phyloP scores from a whole-genome alignment of 2,113 vertebrate species.

The Dromaius novaehollandiae region DNA sequence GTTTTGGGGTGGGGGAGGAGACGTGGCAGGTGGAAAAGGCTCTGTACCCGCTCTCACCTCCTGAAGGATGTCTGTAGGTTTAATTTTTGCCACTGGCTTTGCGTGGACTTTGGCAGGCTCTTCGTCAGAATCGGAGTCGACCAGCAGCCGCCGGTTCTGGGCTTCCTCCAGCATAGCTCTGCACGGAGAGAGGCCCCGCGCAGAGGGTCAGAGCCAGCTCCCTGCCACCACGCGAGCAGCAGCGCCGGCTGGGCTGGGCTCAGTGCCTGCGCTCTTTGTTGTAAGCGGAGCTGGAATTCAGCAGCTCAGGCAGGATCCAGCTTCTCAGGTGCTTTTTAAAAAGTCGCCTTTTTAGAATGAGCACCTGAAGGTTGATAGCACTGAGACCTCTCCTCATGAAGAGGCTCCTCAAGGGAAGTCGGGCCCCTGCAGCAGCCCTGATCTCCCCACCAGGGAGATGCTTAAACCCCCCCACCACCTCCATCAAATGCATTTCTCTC shows the following conservation, averaged over 20 bases:
- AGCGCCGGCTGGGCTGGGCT: fast-evolving
- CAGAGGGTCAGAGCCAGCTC: fast-evolving
- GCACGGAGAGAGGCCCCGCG: fast-evolving
- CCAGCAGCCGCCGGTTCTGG: constrained; percentile 77
- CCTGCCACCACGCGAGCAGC: fast-evolving
- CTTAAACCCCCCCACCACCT: too few relatives aligned
- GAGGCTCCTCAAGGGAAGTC: not conserved
- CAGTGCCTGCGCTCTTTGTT: fast-evolving
- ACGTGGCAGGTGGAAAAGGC: not conserved
- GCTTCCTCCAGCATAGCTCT: constrained; percentile 89
- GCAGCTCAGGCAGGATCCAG: not conserved
- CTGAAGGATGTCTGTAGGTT: constrained; percentile 87
- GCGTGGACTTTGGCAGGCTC: not conserved
- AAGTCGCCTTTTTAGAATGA: not conserved
- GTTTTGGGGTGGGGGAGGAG: fast-evolving
- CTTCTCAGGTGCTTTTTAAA: fast-evolving
- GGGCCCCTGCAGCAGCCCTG: not conserved
- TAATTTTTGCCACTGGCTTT: not conserved
- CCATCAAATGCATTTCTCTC: not conserved
- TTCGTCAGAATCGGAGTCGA: constrained; percentile 88
- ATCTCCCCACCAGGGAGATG: not conserved
- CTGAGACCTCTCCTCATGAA: fast-evolving
- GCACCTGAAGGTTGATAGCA: fast-evolving
- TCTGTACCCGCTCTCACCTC: constrained; percentile 35
- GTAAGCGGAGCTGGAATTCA: not conserved